Percentiles rank a stretch among this genome's conserved stretches.
Conservation (phyloP, 2,888 invertebrate species). For the Tenthredo mesomela region DNA sequence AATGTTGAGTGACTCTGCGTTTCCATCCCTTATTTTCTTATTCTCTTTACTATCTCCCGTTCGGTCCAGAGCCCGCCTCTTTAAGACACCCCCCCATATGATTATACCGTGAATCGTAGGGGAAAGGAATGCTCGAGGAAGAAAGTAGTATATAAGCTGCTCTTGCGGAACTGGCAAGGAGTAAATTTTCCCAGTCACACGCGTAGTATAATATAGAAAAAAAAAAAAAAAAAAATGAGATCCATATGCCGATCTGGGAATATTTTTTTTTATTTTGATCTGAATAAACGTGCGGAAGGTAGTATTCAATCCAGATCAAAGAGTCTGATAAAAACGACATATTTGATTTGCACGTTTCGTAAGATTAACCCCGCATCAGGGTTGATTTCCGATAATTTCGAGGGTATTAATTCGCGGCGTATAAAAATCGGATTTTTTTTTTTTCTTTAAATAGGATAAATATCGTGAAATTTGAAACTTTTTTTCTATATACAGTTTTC, state of each 20-base stretch:
- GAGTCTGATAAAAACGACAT: background rate
- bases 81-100: conserved; percentile 15
- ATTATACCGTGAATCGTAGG: background rate
- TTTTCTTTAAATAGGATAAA: background rate
- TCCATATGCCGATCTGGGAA: background rate
- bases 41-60: background rate
- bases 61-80: background rate
- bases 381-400: background rate
- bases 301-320: background rate
- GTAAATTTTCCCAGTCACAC: background rate
- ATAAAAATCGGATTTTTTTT: background rate
- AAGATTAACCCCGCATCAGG: background rate
- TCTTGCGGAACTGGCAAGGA: background rate
- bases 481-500: background rate
- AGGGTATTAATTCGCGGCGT: background rate
- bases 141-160: background rate
- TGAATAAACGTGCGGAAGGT: background rate
- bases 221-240: too few relatives aligned
- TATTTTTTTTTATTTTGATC: background rate
- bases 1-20: background rate
- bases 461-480: background rate
- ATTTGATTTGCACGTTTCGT: background rate
- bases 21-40: conserved; percentile 25
- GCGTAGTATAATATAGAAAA: background rate
- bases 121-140: background rate